Percentiles rank a stretch among this genome's conserved stretches.
These are phyloP conservation scores for Alauda arvensis DNA, from an alignment of 2,797 vertebrate genomes.

Conservation along the genomic window DNA sequence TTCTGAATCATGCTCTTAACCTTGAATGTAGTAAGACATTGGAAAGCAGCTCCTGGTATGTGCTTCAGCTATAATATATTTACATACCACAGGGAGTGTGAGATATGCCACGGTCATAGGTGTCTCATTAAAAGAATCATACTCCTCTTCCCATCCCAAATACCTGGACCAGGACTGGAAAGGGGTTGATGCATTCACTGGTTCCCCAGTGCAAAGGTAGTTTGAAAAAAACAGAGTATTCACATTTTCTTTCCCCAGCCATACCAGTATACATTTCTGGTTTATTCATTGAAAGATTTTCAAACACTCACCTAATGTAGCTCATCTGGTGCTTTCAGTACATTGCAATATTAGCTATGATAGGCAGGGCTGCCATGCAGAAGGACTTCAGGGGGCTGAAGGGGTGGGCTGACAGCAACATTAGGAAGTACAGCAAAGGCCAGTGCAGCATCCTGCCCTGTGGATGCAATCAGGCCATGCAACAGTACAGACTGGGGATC, in stretches of 20 bases:
- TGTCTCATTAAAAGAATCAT: neutral
- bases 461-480: neutral
- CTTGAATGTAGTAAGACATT: constrained; percentile 13
- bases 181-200: neutral
- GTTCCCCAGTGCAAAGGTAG: neutral
- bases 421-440: neutral
- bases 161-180: neutral
- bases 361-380: neutral
- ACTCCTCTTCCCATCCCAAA: neutral
- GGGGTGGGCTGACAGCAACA: neutral
- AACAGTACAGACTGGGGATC: rapidly evolving
- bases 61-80: neutral
- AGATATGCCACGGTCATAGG: neutral
- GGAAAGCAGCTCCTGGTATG: constrained; percentile 1
- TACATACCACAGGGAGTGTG: neutral
- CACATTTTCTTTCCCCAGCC: rapidly evolving
- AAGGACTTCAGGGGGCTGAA: neutral
- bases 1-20: constrained; percentile 53
- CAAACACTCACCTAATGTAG: neutral
- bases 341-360: neutral
- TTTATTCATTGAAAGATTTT: neutral
- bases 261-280: neutral
- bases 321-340: neutral
- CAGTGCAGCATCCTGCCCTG: neutral
- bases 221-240: neutral